A percentile compares a stretch with the other conserved stretches of the same genome.
phyloP scores from a whole-genome alignment of 2,888 invertebrate species.

The Galerucella pusilla region DNA sequence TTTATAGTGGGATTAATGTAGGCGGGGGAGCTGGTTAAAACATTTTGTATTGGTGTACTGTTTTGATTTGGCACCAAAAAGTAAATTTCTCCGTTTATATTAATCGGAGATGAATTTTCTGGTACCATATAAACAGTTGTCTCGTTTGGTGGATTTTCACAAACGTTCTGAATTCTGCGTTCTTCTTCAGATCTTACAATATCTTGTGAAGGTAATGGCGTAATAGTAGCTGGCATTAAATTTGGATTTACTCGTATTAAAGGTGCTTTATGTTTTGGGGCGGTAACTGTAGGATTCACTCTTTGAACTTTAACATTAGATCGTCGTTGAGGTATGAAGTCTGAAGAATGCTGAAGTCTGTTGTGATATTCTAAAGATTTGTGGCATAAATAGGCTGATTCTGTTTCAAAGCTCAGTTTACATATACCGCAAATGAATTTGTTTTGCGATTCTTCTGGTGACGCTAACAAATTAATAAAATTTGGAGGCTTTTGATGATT shows the following conservation, averaged over 20 bases:
- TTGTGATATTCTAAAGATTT: conserved; percentile 10
- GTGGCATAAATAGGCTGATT: neutral
- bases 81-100: conserved; percentile 8
- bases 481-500: neutral
- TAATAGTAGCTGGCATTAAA: neutral
- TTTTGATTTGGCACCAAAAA: conserved; percentile 7
- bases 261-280: neutral
- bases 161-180: neutral
- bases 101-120: neutral
- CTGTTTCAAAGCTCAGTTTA: neutral
- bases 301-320: conserved; percentile 1
- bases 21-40: no score
- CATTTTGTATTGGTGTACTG: neutral
- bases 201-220: neutral
- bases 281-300: neutral
- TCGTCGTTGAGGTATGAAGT: neutral
- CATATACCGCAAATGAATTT: conserved; percentile 4
- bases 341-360: no score
- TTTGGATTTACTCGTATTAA: neutral
- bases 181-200: neutral
- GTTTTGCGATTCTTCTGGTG: neutral
- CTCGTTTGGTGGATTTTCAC: neutral
- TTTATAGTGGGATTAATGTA: no score
- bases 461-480: neutral
- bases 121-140: neutral